Percentiles rank a stretch among this genome's conserved stretches.
phyloP scores from a whole-genome alignment of 2,888 invertebrate genomes.

The Cataglyphis altisquamis region DNA sequence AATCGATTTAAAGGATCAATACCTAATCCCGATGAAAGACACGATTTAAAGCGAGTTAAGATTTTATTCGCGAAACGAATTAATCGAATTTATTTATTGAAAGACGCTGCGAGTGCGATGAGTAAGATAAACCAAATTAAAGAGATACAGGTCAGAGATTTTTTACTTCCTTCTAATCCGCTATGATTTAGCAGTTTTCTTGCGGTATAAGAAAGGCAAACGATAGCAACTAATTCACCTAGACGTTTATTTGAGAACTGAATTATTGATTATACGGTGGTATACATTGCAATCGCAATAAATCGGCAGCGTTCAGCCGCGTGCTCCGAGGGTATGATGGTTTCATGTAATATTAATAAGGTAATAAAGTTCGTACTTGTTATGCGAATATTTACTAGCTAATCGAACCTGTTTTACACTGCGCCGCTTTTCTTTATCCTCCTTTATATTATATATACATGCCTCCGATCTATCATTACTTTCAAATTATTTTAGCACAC shows the following conservation, averaged over 20 bases:
- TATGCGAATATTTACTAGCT: slow-evolving; percentile 55
- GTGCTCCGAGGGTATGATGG: slow-evolving; percentile 45
- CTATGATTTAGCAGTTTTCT: slow-evolving; percentile 49
- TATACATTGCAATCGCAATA: slow-evolving; percentile 50
- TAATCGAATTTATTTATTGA: slow-evolving; percentile 47
- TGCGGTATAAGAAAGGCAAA: slow-evolving; percentile 37
- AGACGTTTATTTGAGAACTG: slow-evolving; percentile 56
- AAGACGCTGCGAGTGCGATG: slow-evolving; percentile 22
- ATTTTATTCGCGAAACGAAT: slow-evolving; percentile 37
- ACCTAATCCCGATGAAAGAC: slow-evolving; percentile 1
- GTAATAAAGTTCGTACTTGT: slow-evolving; percentile 58
- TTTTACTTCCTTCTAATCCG: slow-evolving; percentile 34
- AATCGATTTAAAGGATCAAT: slow-evolving; percentile 40
- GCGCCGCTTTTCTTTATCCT: slow-evolving; percentile 17
- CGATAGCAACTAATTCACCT: slow-evolving; percentile 54
- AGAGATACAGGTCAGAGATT: slow-evolving; percentile 47
- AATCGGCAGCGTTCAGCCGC: slow-evolving; percentile 55
- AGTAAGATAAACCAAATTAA: slow-evolving; percentile 47
- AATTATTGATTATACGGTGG: slow-evolving; percentile 56
- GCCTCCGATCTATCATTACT: neutral
- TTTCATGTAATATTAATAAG: slow-evolving; percentile 67
- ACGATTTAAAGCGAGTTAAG: neutral
- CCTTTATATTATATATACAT: slow-evolving; percentile 3
- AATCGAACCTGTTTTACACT: slow-evolving; percentile 48
- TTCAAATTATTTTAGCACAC: neutral